Percentiles rank a stretch among this genome's conserved stretches.
Evolutionary conservation across 2,113 vertebrate species (phyloP).

Genomic region (Terrapene triunguis): DNA sequence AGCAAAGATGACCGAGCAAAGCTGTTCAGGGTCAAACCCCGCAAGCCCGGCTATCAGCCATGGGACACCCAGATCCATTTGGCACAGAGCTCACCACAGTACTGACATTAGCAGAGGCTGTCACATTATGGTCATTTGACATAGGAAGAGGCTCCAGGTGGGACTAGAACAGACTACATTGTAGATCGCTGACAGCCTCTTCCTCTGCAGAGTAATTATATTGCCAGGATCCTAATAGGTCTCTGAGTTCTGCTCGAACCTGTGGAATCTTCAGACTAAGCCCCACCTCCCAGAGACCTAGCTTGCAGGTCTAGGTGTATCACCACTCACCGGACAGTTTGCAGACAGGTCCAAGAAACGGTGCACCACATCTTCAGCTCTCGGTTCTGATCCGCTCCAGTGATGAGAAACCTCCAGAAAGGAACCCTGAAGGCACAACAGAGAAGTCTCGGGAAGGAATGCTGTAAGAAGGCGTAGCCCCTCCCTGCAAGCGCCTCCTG

Average conservation of each 20-base stretch:
- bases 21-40: background rate
- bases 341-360: slow-evolving; percentile 96
- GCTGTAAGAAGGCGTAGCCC: background rate
- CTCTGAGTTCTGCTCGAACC: background rate
- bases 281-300: background rate
- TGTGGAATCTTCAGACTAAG: background rate
- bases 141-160: background rate
- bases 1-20: background rate
- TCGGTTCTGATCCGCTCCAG: slow-evolving; percentile 95
- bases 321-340: slow-evolving; percentile 88
- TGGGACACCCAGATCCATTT: too few relatives aligned
- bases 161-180: rapidly evolving
- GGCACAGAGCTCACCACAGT: background rate
- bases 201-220: background rate
- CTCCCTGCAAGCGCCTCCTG: background rate
- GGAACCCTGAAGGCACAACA: slow-evolving; percentile 85
- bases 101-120: background rate
- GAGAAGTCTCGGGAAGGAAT: background rate
- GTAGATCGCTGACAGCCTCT: background rate
- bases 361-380: slow-evolving; percentile 99
- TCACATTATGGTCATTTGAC: rapidly evolving
- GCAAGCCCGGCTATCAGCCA: background rate
- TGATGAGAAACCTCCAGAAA: slow-evolving; percentile 98
- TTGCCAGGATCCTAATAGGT: background rate
- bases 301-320: rapidly evolving